Conservation (phyloP, 2,113 vertebrate species). For the Steatornis caripensis region DNA sequence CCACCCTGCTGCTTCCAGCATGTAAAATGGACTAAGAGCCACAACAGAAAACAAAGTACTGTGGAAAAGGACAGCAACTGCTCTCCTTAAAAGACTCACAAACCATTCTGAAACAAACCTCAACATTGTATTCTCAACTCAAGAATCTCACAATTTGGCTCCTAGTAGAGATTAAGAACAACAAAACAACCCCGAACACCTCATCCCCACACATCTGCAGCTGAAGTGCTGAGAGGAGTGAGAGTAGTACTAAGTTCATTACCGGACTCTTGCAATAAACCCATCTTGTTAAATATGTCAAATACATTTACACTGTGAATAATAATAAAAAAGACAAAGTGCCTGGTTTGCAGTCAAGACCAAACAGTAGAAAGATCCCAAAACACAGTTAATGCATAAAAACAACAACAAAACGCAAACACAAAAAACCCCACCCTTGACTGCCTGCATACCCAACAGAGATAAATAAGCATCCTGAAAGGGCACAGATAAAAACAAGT, state of each 20-base stretch:
- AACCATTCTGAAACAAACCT: neutral
- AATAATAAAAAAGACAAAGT: neutral
- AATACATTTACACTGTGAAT: neutral
- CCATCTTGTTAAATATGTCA: neutral
- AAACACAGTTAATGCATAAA: neutral
- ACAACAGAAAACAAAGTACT: neutral
- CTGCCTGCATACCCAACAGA: neutral
- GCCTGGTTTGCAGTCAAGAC: neutral
- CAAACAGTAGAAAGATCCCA: neutral
- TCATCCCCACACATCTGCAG: neutral
- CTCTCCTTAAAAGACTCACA: neutral
- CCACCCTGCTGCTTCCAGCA: neutral
- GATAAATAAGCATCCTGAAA: neutral
- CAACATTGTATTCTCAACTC: neutral
- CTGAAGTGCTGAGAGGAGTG: neutral
- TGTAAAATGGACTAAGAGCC: neutral
- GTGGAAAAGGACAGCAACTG: neutral
- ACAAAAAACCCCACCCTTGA: neutral
- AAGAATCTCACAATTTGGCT: neutral
- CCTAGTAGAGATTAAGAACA: neutral
- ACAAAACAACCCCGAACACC: neutral
- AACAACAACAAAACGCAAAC: neutral
- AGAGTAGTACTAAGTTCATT: neutral
- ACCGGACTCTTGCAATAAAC: neutral
- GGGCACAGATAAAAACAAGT: neutral